These are phyloP conservation scores for Aricia artaxerxes DNA, from an alignment of 2,888 invertebrate genomes.

Conservation along the genomic window DNA sequence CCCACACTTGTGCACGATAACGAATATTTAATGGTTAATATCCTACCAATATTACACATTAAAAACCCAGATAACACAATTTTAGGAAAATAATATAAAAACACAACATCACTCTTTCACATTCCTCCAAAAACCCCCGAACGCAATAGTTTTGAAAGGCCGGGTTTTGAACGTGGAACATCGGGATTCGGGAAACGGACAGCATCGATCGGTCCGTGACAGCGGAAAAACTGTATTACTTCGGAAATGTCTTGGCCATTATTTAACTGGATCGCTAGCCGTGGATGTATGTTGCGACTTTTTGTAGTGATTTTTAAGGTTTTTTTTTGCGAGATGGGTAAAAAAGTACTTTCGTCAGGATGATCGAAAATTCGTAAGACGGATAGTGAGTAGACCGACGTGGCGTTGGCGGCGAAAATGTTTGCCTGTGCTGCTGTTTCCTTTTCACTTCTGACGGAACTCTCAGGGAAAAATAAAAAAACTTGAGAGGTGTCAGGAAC, in stretches of 20 bases:
- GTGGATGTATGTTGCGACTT: not conserved
- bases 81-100: too few species aligned
- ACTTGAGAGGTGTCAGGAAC: too few species aligned
- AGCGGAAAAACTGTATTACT: constrained; percentile 16
- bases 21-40: too few species aligned
- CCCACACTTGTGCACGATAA: too few species aligned
- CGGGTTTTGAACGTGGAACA: not conserved
- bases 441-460: not conserved
- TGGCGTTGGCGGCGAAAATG: too few species aligned
- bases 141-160: not conserved
- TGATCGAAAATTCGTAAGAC: not conserved
- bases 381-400: not conserved
- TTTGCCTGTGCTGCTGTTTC: too few species aligned
- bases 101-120: too few species aligned
- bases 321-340: too few species aligned
- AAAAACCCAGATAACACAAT: too few species aligned
- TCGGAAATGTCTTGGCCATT: constrained; percentile 18
- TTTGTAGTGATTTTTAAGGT: not conserved
- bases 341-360: not conserved
- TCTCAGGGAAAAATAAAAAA: not conserved
- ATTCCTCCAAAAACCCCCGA: too few species aligned
- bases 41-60: too few species aligned
- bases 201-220: constrained; percentile 11
- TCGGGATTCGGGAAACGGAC: not conserved
- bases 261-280: not conserved